phyloP scores from a whole-genome alignment of 2,888 invertebrate species.

The Calliopum simillimum region DNA sequence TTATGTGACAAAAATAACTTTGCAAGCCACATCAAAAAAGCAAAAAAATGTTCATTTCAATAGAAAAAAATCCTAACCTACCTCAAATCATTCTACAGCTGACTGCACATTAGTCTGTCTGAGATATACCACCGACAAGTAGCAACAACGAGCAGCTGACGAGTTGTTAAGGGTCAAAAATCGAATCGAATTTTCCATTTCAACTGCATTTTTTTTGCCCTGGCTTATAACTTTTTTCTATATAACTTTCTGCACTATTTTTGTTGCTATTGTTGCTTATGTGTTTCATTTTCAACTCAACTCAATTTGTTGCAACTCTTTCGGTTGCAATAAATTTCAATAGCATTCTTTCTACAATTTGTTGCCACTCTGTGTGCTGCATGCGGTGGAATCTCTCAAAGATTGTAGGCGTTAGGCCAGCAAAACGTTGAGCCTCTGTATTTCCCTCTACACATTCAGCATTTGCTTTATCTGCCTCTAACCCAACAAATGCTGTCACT shows the following conservation, averaged over 20 bases:
- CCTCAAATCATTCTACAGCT: no score
- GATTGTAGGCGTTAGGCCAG: background rate
- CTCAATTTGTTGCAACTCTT: background rate
- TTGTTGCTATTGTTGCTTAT: background rate
- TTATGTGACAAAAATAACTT: no score
- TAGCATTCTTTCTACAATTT: background rate
- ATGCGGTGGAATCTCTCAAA: background rate
- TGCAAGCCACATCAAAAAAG: no score
- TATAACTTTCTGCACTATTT: background rate
- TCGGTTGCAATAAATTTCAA: conserved; percentile 21
- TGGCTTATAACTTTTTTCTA: no score
- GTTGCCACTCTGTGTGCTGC: background rate
- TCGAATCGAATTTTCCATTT: background rate
- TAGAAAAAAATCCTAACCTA: no score
- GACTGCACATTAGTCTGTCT: no score
- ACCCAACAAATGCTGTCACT: background rate
- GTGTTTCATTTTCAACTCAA: background rate
- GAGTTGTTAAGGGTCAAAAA: background rate
- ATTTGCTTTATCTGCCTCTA: background rate
- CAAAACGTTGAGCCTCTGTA: background rate
- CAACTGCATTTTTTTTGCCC: background rate
- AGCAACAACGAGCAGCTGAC: background rate
- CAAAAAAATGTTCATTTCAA: no score
- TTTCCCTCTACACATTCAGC: no score
- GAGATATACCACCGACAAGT: no score